Percentiles rank a stretch among this genome's conserved stretches.
These are phyloP conservation scores for Dasypus novemcinctus DNA, from an alignment of 2,113 vertebrate genomes.

Conservation along the genomic window DNA sequence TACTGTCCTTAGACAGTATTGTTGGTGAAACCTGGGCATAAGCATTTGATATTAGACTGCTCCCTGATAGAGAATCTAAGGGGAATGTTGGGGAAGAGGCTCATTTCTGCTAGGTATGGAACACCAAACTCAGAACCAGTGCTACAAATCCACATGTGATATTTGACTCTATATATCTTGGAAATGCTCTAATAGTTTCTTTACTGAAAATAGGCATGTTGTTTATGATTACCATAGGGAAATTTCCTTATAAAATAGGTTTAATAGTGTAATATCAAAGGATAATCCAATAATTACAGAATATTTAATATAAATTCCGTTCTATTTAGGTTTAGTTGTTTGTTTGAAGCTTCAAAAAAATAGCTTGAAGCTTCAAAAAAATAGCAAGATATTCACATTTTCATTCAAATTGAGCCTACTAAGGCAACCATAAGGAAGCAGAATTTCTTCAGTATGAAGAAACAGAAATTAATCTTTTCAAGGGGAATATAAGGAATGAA, in stretches of 20 bases:
- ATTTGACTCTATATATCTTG: background rate
- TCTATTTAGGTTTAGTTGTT: background rate
- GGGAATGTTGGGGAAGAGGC: background rate
- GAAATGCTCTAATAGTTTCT: background rate
- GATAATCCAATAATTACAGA: background rate
- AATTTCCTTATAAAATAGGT: background rate
- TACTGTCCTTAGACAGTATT: background rate
- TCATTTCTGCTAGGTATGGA: background rate
- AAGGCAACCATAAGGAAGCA: background rate
- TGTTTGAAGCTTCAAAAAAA: constrained; percentile 19
- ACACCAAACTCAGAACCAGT: background rate
- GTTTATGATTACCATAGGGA: background rate
- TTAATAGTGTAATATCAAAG: background rate
- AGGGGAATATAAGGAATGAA: background rate
- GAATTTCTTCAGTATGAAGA: background rate
- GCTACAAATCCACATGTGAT: background rate
- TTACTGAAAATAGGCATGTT: background rate
- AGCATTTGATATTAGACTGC: background rate
- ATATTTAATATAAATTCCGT: background rate
- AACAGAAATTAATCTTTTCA: background rate
- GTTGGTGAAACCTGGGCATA: background rate
- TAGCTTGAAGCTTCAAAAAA: background rate
- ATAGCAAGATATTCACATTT: background rate
- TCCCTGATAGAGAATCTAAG: background rate
- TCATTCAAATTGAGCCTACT: background rate